These are phyloP conservation scores for Aleiodes alternator DNA, from an alignment of 2,888 invertebrate species.

Conservation along the genomic window DNA sequence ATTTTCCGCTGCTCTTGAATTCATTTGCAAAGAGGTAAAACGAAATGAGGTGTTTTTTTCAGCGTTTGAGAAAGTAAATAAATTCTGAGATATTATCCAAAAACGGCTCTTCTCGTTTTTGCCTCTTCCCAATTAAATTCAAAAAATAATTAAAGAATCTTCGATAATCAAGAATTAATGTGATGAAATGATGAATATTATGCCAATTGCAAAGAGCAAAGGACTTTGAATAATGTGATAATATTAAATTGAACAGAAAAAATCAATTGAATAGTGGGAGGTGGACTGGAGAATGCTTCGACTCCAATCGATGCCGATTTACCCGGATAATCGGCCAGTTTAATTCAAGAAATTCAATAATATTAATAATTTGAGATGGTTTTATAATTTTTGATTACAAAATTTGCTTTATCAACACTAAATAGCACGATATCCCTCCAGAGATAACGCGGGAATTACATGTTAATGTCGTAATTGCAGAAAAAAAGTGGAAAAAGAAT, in stretches of 20 bases:
- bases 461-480: too few species aligned
- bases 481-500: too few species aligned
- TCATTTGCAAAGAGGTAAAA: background rate
- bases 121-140: too few species aligned
- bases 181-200: background rate
- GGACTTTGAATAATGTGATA: too few species aligned
- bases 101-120: too few species aligned
- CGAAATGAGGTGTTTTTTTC: background rate
- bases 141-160: too few species aligned
- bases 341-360: too few species aligned
- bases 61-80: too few species aligned
- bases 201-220: background rate
- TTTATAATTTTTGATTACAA: background rate
- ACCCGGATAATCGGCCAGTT: background rate
- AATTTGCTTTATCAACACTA: too few species aligned
- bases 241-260: background rate
- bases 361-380: background rate
- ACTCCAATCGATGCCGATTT: conserved; percentile 39
- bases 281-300: conserved; percentile 14
- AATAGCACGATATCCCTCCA: too few species aligned
- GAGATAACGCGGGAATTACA: too few species aligned
- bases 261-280: conserved; percentile 32
- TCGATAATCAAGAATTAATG: background rate
- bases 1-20: conserved; percentile 39
- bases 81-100: too few species aligned